These are phyloP conservation scores for Orchestes rusci DNA, from an alignment of 2,888 invertebrate species.

Conservation along the genomic window DNA sequence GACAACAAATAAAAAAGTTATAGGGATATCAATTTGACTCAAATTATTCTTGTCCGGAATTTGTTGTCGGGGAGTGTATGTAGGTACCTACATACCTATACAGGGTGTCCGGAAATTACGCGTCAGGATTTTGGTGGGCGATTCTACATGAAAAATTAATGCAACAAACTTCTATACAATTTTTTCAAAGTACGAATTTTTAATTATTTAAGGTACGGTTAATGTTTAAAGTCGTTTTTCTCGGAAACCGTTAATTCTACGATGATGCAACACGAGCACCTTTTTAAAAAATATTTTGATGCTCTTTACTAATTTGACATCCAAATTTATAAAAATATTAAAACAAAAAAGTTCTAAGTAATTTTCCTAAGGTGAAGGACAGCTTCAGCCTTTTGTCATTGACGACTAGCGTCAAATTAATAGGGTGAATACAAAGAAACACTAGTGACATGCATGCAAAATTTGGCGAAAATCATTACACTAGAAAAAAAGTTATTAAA, in stretches of 20 bases:
- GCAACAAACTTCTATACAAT: no score
- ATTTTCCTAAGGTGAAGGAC: conserved; percentile 1
- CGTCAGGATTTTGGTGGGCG: no score
- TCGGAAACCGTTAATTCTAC: background rate
- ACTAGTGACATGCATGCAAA: background rate
- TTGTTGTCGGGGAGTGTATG: no score
- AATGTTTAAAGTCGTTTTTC: conserved; percentile 1
- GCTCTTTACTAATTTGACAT: conserved; percentile 1
- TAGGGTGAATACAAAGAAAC: background rate
- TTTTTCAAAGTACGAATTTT: background rate
- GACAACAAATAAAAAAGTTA: no score
- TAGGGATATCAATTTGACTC: no score
- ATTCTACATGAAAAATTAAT: no score
- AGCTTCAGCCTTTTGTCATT: background rate
- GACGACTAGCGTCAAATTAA: background rate
- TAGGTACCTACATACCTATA: no score
- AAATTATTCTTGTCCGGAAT: no score
- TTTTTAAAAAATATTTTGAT: background rate
- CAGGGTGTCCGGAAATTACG: no score
- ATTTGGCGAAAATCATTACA: background rate
- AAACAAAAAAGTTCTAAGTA: background rate
- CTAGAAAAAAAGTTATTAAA: conserved; percentile 1
- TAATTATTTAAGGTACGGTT: background rate
- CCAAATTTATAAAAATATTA: background rate
- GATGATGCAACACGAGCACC: background rate